A percentile compares a stretch with the other conserved stretches of the same genome.
Conservation (phyloP, 1,140 invertebrate genomes). For the Sinonovacula constricta region DNA sequence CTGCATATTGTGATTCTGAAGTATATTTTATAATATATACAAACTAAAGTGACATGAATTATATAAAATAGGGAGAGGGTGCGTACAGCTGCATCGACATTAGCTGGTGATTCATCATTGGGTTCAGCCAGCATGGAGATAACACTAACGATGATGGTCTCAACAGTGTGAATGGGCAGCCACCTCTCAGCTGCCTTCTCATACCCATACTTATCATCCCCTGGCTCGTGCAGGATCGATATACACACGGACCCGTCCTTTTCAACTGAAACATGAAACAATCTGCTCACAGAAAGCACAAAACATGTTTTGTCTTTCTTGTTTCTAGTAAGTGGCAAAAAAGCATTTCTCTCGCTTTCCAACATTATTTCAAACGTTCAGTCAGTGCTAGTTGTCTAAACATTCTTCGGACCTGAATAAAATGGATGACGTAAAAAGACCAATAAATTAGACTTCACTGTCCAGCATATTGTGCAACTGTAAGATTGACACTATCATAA, state of each 20-base stretch:
- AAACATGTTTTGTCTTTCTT: too few species aligned
- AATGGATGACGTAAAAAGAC: too few species aligned
- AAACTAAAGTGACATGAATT: too few species aligned
- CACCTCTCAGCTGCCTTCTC: conserved; percentile 99
- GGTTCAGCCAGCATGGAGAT: conserved; percentile 99
- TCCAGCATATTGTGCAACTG: too few species aligned
- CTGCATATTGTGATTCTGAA: too few species aligned
- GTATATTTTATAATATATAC: too few species aligned
- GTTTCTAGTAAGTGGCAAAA: background rate
- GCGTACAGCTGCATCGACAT: conserved; percentile 99
- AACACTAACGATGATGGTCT: conserved; percentile 94
- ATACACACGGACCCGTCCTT: conserved; percentile 99
- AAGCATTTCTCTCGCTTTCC: background rate
- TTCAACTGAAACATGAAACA: conserved; percentile 89
- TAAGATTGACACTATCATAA: too few species aligned
- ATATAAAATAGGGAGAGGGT: too few species aligned
- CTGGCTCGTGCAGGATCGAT: conserved; percentile 99
- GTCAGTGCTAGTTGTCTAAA: background rate
- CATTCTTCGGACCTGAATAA: background rate
- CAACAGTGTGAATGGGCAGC: conserved; percentile 99
- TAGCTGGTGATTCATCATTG: conserved; percentile 99
- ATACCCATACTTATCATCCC: conserved; percentile 99
- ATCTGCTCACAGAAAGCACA: too few species aligned
- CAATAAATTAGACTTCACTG: too few species aligned
- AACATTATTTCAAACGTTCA: background rate